Conservation (phyloP, 2,113 vertebrate genomes). For the Osmerus eperlanus region DNA sequence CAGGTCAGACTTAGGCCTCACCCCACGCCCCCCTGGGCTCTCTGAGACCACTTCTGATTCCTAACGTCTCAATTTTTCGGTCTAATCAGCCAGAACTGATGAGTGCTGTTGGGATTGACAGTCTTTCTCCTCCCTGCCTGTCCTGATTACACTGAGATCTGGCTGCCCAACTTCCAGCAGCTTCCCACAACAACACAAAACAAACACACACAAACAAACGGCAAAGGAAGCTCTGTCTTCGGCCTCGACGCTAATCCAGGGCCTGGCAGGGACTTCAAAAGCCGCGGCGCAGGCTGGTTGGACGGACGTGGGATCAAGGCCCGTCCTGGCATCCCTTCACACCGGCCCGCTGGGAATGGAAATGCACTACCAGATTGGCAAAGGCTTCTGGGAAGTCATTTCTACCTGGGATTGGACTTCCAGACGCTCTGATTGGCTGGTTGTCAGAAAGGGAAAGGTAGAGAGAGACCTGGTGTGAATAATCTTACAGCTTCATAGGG, state of each 20-base stretch:
- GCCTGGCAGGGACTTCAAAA: constrained; percentile 38
- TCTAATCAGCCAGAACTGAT: too few species aligned
- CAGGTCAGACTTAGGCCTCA: neutral
- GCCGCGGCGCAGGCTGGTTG: neutral
- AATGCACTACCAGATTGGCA: constrained; percentile 27
- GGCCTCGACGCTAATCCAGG: constrained; percentile 22
- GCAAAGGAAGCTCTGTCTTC: constrained; percentile 22
- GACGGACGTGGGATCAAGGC: neutral
- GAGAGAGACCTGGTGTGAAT: neutral
- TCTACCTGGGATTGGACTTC: constrained; percentile 25
- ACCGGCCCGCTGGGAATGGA: constrained; percentile 7
- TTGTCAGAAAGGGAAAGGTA: neutral
- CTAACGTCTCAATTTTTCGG: too few species aligned
- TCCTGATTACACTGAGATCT: constrained; percentile 3
- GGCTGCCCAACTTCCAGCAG: neutral
- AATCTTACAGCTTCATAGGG: neutral
- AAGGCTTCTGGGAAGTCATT: constrained; percentile 25
- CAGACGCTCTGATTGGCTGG: neutral
- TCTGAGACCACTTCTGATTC: too few species aligned
- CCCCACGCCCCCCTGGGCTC: neutral
- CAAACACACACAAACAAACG: constrained; percentile 12
- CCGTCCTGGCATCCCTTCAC: constrained; percentile 7
- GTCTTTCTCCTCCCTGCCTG: neutral
- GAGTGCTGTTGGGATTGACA: neutral
- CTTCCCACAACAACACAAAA: constrained; percentile 14